phyloP scores from a whole-genome alignment of 2,113 vertebrate species.

The Pelecanus crispus region DNA sequence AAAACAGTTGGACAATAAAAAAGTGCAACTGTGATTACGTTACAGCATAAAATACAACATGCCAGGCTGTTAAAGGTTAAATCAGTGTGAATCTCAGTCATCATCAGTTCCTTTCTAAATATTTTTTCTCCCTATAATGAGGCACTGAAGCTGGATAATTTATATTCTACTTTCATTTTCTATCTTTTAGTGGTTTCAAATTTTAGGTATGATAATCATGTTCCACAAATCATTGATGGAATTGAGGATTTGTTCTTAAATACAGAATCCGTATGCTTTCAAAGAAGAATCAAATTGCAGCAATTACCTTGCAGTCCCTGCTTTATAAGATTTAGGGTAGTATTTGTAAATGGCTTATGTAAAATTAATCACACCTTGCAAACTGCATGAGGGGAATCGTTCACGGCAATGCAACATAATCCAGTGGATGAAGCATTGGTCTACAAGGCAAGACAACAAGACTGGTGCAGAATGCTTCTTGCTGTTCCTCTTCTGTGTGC shows the following conservation, averaged over 20 bases:
- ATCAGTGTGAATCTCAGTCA: background rate
- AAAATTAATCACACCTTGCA: background rate
- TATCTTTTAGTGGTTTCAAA: background rate
- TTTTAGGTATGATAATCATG: background rate
- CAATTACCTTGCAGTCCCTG: background rate
- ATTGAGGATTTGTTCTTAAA: slow-evolving; percentile 15
- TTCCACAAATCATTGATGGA: background rate
- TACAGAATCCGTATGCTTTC: background rate
- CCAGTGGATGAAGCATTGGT: background rate
- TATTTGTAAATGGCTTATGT: background rate
- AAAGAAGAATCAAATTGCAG: background rate
- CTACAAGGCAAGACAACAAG: background rate
- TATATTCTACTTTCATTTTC: slow-evolving; percentile 41
- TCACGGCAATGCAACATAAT: background rate
- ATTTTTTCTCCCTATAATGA: background rate
- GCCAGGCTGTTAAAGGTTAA: background rate
- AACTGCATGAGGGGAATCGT: background rate
- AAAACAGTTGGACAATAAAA: background rate
- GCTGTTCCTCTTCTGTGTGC: background rate
- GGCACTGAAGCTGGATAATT: slow-evolving; percentile 16
- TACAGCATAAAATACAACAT: background rate
- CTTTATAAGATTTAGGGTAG: background rate
- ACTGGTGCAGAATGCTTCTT: background rate
- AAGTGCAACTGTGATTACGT: slow-evolving; percentile 7
- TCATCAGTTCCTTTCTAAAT: background rate